Evolutionary conservation across 2,113 vertebrate genomes (phyloP).

Genomic region (Pungitius pungitius): DNA sequence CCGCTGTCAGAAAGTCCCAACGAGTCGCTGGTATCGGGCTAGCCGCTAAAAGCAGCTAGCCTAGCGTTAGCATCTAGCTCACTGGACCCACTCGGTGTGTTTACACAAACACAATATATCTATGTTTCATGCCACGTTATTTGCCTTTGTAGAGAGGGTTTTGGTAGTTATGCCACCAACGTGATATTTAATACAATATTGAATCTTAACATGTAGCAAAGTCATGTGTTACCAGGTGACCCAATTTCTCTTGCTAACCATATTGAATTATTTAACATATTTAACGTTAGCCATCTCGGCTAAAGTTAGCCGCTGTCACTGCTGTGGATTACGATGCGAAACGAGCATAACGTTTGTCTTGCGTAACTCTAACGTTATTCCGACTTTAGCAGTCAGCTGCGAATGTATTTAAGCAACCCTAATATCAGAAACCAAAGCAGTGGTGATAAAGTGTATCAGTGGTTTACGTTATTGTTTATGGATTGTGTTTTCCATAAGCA

Average conservation of each 20-base stretch:
- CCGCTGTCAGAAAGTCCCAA: slow-evolving; percentile 63
- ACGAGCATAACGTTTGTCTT: slow-evolving; percentile 33
- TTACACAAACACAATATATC: slow-evolving; percentile 29
- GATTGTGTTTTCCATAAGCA: neutral
- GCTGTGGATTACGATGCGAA: slow-evolving; percentile 30
- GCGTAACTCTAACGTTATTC: slow-evolving; percentile 13
- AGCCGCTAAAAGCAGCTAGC: slow-evolving; percentile 36
- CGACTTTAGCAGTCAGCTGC: slow-evolving; percentile 24
- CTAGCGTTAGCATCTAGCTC: slow-evolving; percentile 38
- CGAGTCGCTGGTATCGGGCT: slow-evolving; percentile 16
- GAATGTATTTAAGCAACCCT: slow-evolving; percentile 15
- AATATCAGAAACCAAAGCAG: slow-evolving; percentile 7
- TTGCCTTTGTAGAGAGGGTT: neutral
- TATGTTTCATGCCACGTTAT: slow-evolving; percentile 9
- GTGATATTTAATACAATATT: neutral
- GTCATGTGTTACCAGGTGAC: accelerated
- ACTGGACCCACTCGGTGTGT: slow-evolving; percentile 35
- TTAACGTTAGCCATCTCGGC: slow-evolving; percentile 38
- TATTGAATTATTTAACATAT: slow-evolving; percentile 16
- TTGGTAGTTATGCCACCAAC: neutral
- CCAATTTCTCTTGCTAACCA: neutral
- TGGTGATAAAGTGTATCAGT: too few species aligned
- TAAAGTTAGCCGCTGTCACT: slow-evolving; percentile 45
- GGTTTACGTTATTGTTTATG: neutral
- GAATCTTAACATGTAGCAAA: neutral